Evolutionary conservation across 2,888 invertebrate genomes (phyloP), one percentile per base, ranked within the genome.

Genomic region (Macropis europaea): DNA sequence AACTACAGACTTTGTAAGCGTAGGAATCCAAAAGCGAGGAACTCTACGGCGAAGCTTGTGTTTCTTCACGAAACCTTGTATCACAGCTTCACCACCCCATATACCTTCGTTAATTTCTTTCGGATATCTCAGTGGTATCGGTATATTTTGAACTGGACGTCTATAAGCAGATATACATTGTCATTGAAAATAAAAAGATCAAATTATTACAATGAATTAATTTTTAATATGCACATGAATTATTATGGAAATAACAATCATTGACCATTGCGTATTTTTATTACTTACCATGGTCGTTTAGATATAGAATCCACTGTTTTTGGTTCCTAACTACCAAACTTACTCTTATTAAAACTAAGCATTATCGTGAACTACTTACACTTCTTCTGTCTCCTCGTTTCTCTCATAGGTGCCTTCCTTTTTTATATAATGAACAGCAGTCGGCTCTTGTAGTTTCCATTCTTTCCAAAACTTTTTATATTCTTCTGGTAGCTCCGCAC

Each of bases 81-180:
- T 91, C 0, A 99, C 93, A 30, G 95, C 97, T 91, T 99, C 99
- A 6, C 99, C 99, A 73, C 98, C 99, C 99, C 99, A 99, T 76
- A 99, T 92, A 30, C 98, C 98, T 43, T 93, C 85, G 87, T 98
- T 91, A 61, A 95, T 91, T 91, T 99, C 97, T 36, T 92, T 91
- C 0, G 98, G 96, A 88, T 93, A 95, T 75, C 93, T 93, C 1
- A 97, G 85, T 0, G 95, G 96, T 28, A 99, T 90, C 28, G 95
- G 93, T 40, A 93, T 84, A 91, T 97, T 95, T 87, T 97, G 95
- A 50, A 97, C 91, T 0, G 94, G 94, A 64, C 90, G 87, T 9
- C 93, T 93, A 77, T 22, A 87, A 48, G 32, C n/a, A n/a, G n/a
- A n/a, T n/a, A n/a, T n/a, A n/a, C n/a, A n/a, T n/a, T n/a, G n/a